These are phyloP conservation scores for Pteropus alecto DNA, from an alignment of 2,113 vertebrate species.

Conservation along the genomic window DNA sequence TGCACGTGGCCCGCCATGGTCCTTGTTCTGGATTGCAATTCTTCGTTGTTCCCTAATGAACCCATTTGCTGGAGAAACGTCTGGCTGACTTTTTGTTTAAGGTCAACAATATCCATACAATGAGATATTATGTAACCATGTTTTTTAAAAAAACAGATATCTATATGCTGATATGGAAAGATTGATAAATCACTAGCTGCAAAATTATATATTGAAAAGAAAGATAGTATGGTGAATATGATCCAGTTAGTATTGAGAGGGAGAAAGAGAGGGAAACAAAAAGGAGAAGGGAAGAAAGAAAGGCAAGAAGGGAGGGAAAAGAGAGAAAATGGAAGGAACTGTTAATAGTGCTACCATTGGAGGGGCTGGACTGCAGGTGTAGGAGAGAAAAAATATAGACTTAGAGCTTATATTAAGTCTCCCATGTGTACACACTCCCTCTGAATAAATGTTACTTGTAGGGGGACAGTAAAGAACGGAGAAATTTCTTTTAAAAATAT, in stretches of 20 bases:
- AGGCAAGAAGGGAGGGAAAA: neutral
- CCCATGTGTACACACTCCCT: neutral
- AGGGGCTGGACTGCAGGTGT: neutral
- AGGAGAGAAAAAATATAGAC: neutral
- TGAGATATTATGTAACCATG: neutral
- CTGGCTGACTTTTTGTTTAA: neutral
- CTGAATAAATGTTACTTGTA: neutral
- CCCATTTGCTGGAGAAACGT: neutral
- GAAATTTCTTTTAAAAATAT: neutral
- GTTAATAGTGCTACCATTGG: neutral
- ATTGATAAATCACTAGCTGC: neutral
- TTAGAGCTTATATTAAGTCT: neutral
- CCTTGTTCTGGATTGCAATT: neutral
- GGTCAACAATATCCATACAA: neutral
- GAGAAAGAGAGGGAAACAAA: neutral
- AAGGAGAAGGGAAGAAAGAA: neutral
- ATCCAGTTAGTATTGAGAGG: neutral
- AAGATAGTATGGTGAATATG: neutral
- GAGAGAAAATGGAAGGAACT: neutral
- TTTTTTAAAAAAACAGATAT: neutral
- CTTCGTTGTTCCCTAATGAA: neutral
- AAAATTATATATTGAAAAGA: neutral
- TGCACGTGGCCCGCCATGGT: neutral
- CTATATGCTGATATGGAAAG: neutral
- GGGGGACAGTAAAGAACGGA: neutral